Base-by-base conservation (phyloP, 2,113 vertebrate species). In the Cyanoderma ruficeps region DNA sequence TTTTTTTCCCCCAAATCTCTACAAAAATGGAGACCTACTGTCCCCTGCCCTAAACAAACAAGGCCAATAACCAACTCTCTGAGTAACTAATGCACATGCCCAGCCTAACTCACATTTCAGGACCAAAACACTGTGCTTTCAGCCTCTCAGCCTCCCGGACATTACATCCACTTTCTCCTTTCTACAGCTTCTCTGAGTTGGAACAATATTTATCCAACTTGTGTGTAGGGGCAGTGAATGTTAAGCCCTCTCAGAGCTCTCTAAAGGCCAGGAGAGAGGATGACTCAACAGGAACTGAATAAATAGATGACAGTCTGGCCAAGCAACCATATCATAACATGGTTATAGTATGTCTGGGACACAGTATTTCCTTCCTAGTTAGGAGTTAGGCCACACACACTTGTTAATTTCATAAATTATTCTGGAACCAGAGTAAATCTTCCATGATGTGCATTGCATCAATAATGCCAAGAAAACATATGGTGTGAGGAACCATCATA, bases 211-310 rank as follows among this genome's bases (percentile, higher is more conserved):
- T 41, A 53, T 30, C 35, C 50, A 71, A 23, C 4, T 52, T 65
- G 2, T 11, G 8, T 4, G 4, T 14, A 30, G 23, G 19, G 7
- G 6, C 3, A 44, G 37, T 24, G 25, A n/a, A 6, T 1, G 7
- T 71, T 35, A 19, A 33, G 5, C 35, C 25, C 25, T 59, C 42
- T 67, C 20, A 28, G 35, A 85, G 68, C 9, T 59, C 67, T 15
- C 9, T 24, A 42, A 61, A 47, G 67, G 6, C 47, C 70, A 74
- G 12, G 19, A 49, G 35, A 67, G 35, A 77, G 9, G 25, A 47
- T 57, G 15, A 20, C n/a, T 70, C 56, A 65, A 33, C 7, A 70
- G 41, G 23, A 89, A 67, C 30, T 28, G 27, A 65, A 55, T 18
- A 52, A 49, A 50, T 0, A 55, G 2, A 11, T 11, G 24, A 57